Evolutionary conservation across 2,113 vertebrate species (phyloP), one percentile per base, ranked within the genome.

Genomic region (Monopterus albus): DNA sequence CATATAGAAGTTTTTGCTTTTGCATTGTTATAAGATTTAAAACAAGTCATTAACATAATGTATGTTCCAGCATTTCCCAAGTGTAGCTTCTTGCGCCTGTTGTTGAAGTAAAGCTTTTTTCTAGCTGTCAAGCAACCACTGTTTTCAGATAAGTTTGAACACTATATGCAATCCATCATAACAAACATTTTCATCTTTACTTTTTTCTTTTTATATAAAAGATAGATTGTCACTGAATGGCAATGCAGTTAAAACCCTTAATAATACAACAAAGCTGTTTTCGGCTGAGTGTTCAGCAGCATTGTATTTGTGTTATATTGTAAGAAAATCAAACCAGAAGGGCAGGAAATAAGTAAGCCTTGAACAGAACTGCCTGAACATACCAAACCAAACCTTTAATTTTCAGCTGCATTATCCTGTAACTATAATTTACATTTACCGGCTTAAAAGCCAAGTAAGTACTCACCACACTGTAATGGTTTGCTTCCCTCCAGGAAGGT

Each of bases 171-270:
- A 52, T 72, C 25, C 9, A 20, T 31, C 38, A 39, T n/a, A 56
- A 50, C 29, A 21, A 59, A 31, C 15, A 26, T 18, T 20, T 50
- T 31, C 17, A 46, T 57, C 31, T 58, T 23, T 17, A 7, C 36
- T 29, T 55, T 52, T 13, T 33, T 26, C 45, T 36, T 52, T 13
- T 33, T 26, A 45, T 36, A 14, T 18, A 21, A 40, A 20, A 66
- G 7, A 38, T 25, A 31, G 2, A 21, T 21, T 51, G 26, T 26
- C 5, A 43, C 59, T 50, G 12, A 7, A 10, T 13, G 1, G 5
- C 20, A 63, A 55, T 31, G 31, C 49, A 66, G 12, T 31, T 23
- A 60, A 60, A 70, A 43, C 10, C 18, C 7, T 29, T n/a, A 1
- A 15, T 40, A n/a, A n/a, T n/a, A n/a, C n/a, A n/a, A n/a, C n/a